Evolutionary conservation across 2,113 vertebrate species (phyloP).

Genomic region (Holacanthus passer): DNA sequence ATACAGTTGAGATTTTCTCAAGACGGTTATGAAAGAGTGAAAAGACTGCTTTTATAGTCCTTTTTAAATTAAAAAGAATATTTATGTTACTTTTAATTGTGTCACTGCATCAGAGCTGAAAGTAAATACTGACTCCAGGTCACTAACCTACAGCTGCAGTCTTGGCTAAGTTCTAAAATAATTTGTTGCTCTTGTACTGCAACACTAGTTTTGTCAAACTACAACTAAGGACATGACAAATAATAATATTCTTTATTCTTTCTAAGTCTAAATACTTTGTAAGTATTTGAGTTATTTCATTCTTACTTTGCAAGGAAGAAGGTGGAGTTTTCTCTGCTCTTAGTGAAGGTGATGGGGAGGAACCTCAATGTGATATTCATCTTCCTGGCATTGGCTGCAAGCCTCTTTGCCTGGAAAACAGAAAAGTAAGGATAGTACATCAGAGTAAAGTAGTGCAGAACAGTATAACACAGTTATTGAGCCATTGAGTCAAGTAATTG

Average conservation of each 20-base stretch:
- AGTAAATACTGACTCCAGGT: not conserved
- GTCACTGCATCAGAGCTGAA: not conserved
- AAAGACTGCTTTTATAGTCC: not conserved
- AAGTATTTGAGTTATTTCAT: not conserved
- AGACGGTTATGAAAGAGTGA: not conserved
- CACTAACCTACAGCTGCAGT: not conserved
- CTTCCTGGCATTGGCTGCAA: conserved; percentile 86
- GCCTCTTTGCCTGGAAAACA: conserved; percentile 81
- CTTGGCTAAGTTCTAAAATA: not conserved
- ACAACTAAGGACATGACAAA: not conserved
- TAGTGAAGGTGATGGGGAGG: conserved; percentile 90
- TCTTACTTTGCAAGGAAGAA: conserved; percentile 87
- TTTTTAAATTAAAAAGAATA: not conserved
- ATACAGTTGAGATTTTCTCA: not conserved
- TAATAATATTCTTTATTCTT: not conserved
- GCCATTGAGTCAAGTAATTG: not conserved
- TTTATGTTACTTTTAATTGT: not conserved
- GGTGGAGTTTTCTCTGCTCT: conserved; percentile 92
- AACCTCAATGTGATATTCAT: conserved; percentile 88
- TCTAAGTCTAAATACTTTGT: not conserved
- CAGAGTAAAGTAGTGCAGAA: not conserved
- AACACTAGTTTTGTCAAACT: not conserved
- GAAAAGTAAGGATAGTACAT: not conserved
- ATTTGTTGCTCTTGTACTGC: not conserved
- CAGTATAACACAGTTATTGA: too few species aligned